These are phyloP conservation scores for Tapera naevia DNA, from an alignment of 2,797 vertebrate species.

Conservation along the genomic window DNA sequence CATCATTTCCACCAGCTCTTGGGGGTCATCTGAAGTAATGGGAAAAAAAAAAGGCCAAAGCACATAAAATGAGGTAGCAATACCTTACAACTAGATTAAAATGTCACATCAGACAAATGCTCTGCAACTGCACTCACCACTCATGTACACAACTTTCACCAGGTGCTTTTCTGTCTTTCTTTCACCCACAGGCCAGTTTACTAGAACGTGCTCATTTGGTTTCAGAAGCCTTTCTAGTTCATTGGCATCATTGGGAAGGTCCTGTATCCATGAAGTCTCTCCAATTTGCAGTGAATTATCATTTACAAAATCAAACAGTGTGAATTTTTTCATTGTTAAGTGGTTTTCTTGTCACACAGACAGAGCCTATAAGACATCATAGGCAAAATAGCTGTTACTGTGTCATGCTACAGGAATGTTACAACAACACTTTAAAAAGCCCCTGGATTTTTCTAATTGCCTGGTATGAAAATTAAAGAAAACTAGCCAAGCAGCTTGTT, in stretches of 20 bases:
- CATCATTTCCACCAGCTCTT: constrained; percentile 72
- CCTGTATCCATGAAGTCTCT: constrained; percentile 53
- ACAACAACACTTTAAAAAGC: background rate
- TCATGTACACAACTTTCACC: constrained; percentile 55
- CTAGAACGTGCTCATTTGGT: constrained; percentile 17
- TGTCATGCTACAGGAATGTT: background rate
- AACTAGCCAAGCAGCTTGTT: background rate
- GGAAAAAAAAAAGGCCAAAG: background rate
- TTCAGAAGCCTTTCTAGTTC: constrained; percentile 48
- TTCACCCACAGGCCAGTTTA: constrained; percentile 44
- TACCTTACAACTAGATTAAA: background rate
- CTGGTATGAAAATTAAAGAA: background rate
- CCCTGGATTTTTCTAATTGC: background rate
- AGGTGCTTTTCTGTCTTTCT: constrained; percentile 43
- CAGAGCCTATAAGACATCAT: background rate
- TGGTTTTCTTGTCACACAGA: constrained; percentile 7
- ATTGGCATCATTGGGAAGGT: background rate
- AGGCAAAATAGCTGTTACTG: background rate
- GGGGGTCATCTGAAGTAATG: constrained; percentile 54
- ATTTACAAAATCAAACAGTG: constrained; percentile 58
- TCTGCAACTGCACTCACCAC: constrained; percentile 11
- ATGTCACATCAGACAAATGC: background rate
- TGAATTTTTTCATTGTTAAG: constrained; percentile 50
- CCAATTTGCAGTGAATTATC: constrained; percentile 64
- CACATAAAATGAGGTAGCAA: constrained; percentile 1